Evolutionary conservation across 2,113 vertebrate genomes (phyloP).

Genomic region (Ciconia maguari): DNA sequence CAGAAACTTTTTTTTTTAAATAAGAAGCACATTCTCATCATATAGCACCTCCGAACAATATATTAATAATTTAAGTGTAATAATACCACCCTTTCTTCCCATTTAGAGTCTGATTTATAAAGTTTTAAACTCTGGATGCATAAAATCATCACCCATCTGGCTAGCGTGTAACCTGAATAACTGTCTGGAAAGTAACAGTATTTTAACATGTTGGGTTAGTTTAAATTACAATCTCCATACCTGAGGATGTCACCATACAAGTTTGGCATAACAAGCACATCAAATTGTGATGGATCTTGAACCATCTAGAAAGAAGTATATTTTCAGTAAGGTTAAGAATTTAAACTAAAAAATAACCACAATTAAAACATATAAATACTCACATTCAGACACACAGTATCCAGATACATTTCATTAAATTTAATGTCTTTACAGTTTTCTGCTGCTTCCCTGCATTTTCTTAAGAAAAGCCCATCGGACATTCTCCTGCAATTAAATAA

Average conservation of each 20-base stretch:
- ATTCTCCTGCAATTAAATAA: constrained; percentile 84
- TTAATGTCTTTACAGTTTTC: constrained; percentile 95
- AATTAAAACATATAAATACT: constrained; percentile 43
- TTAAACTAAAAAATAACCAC: not conserved
- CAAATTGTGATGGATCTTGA: constrained; percentile 93
- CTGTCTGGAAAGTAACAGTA: not conserved
- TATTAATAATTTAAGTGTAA: not conserved
- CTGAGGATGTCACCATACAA: constrained; percentile 96
- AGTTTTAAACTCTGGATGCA: not conserved
- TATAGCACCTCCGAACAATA: not conserved
- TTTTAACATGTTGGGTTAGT: not conserved
- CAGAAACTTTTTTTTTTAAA: not conserved
- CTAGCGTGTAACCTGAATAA: not conserved
- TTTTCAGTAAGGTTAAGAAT: not conserved
- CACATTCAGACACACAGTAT: constrained; percentile 96
- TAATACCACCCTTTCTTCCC: not conserved
- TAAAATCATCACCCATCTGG: not conserved
- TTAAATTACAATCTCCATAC: constrained; percentile 64
- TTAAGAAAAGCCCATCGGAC: constrained; percentile 95
- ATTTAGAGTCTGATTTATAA: not conserved
- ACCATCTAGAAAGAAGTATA: constrained; percentile 84
- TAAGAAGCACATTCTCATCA: not conserved
- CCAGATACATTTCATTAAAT: constrained; percentile 97
- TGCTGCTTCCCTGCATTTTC: constrained; percentile 93
- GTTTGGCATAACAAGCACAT: constrained; percentile 97